Conservation (phyloP, 2,797 vertebrate species). For the Pteronotus mesoamericanus region DNA sequence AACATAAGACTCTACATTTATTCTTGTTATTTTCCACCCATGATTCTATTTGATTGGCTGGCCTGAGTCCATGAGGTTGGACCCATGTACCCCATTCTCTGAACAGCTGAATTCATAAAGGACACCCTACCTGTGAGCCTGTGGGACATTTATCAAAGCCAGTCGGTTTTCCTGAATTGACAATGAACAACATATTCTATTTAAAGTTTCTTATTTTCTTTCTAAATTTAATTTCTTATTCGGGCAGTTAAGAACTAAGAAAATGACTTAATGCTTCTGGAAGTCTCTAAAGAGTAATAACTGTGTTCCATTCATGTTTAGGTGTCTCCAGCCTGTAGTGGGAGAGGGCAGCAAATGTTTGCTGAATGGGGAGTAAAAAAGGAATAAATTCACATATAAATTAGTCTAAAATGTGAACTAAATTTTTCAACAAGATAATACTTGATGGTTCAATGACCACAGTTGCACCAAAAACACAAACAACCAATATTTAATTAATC, state of each 20-base stretch:
- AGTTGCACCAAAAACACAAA: neutral
- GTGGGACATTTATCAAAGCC: neutral
- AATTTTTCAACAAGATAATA: neutral
- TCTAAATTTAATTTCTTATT: slow-evolving; percentile 15
- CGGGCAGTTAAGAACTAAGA: neutral
- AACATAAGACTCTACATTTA: slow-evolving; percentile 48
- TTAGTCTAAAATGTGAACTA: neutral
- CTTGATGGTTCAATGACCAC: neutral
- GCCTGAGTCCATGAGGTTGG: neutral
- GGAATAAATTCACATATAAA: neutral
- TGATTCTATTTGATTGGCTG: slow-evolving; percentile 9
- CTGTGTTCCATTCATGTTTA: neutral
- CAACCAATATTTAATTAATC: neutral
- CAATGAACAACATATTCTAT: slow-evolving; percentile 47
- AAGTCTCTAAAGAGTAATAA: neutral
- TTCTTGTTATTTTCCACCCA: slow-evolving; percentile 27
- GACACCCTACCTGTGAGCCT: neutral
- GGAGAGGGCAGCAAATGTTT: neutral
- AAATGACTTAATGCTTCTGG: neutral
- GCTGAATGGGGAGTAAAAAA: neutral
- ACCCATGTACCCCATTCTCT: neutral
- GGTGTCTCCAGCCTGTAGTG: neutral
- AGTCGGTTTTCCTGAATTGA: slow-evolving; percentile 1
- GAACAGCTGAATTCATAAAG: slow-evolving; percentile 48
- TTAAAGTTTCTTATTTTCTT: slow-evolving; percentile 30